Conservation (phyloP, 2,888 invertebrate species). For the Cephus pulcher region DNA sequence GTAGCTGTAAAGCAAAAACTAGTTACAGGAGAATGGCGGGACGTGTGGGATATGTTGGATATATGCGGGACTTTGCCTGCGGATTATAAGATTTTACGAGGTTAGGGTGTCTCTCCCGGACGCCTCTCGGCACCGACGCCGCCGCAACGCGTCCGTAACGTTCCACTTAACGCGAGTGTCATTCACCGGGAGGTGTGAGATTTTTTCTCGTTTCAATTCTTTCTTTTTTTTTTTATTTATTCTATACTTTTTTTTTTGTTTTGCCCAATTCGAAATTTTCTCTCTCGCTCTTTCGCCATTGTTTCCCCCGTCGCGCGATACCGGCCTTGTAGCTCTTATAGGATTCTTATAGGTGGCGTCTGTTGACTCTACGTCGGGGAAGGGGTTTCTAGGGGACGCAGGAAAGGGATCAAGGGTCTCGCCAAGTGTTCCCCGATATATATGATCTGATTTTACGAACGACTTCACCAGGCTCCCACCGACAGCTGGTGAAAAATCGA, state of each 20-base stretch:
- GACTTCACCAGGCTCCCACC: slow-evolving; percentile 39
- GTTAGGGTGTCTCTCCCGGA: neutral
- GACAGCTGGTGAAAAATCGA: slow-evolving; percentile 49
- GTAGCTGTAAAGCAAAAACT: slow-evolving; percentile 30
- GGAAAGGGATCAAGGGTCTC: slow-evolving; percentile 11
- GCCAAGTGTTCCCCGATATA: slow-evolving; percentile 12
- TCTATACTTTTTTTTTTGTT: neutral
- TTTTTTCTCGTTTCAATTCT: neutral
- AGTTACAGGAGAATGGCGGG: slow-evolving; percentile 27
- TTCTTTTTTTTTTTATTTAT: neutral
- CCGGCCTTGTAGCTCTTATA: neutral
- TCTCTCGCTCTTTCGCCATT: neutral
- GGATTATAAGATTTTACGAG: slow-evolving; percentile 11
- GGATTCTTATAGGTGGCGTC: neutral
- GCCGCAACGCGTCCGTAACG: slow-evolving; percentile 2
- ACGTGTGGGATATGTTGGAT: neutral
- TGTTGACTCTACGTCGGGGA: neutral
- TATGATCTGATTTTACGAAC: slow-evolving; percentile 54
- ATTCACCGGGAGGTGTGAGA: neutral
- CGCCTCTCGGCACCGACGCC: neutral
- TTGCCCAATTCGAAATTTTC: neutral
- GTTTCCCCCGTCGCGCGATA: neutral
- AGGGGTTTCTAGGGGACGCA: neutral
- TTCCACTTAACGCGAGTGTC: neutral
- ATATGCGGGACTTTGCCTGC: neutral